Percentiles rank a stretch among this genome's conserved stretches.
Conservation (phyloP, 2,888 invertebrate species). For the Drosophila sordidapex region DNA sequence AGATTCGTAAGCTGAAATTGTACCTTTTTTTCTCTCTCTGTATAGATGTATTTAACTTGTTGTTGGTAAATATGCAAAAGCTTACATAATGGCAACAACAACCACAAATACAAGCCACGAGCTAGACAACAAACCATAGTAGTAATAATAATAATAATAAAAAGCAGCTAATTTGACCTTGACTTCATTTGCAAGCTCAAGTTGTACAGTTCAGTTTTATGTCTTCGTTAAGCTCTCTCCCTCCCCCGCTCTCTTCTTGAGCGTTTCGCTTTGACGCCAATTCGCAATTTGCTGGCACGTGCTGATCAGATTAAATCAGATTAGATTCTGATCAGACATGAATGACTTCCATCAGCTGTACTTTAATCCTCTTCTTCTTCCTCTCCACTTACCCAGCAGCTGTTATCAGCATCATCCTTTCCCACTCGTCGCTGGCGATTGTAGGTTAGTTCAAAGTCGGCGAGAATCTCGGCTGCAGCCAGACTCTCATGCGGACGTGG, state of each 20-base stretch:
- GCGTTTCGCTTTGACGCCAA: slow-evolving; percentile 13
- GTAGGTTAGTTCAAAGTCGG: slow-evolving; percentile 55
- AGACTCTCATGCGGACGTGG: slow-evolving; percentile 66
- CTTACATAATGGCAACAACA: slow-evolving; percentile 1
- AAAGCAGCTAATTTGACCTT: slow-evolving; percentile 60
- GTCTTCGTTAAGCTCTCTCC: slow-evolving; percentile 17
- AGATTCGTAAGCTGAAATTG: background rate
- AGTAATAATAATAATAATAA: background rate
- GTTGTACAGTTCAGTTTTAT: background rate
- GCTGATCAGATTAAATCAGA: slow-evolving; percentile 1
- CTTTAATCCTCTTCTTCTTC: background rate
- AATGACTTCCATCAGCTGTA: background rate
- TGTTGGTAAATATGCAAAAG: background rate
- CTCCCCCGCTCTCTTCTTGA: slow-evolving; percentile 17
- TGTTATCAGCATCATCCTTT: slow-evolving; percentile 41
- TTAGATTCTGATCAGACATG: background rate
- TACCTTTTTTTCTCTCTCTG: background rate
- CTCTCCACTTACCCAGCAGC: slow-evolving; percentile 50
- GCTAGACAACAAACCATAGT: slow-evolving; percentile 6
- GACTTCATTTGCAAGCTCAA: slow-evolving; percentile 60
- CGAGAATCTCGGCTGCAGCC: slow-evolving; percentile 22
- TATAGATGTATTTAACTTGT: slow-evolving; percentile 7
- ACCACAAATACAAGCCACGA: slow-evolving; percentile 14
- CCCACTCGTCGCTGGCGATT: slow-evolving; percentile 29
- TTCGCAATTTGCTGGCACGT: slow-evolving; percentile 39